These are phyloP conservation scores for Geotrupes spiniger DNA, from an alignment of 2,888 invertebrate species.

Conservation along the genomic window DNA sequence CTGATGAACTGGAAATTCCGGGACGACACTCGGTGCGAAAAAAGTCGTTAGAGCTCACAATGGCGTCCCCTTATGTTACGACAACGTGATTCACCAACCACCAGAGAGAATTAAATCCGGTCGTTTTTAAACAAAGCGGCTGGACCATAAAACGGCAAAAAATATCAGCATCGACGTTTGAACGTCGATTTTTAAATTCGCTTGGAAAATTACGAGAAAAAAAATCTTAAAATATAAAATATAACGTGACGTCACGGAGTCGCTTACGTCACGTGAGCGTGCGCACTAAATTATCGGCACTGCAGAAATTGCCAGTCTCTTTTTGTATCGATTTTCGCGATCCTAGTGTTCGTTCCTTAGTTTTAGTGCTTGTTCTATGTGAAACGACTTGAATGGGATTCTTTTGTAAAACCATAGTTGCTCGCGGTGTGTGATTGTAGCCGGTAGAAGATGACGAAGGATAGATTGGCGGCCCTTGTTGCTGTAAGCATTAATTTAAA, in stretches of 20 bases:
- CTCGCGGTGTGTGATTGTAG: constrained; percentile 63
- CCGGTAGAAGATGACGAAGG: constrained; percentile 84
- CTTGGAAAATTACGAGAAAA: constrained; percentile 23
- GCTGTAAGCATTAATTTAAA: constrained; percentile 65
- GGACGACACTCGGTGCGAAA: constrained; percentile 63
- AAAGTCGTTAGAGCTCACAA: constrained; percentile 82
- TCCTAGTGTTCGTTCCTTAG: constrained; percentile 66
- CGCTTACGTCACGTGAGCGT: constrained; percentile 51
- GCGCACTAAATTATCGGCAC: constrained; percentile 55
- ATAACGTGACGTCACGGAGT: constrained; percentile 42
- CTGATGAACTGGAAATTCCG: constrained; percentile 67
- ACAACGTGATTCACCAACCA: constrained; percentile 32
- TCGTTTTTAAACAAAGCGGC: constrained; percentile 12
- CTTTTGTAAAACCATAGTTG: constrained; percentile 65
- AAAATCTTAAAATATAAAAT: constrained; percentile 26
- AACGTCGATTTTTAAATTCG: constrained; percentile 19
- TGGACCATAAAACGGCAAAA: constrained; percentile 14
- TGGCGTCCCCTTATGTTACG: constrained; percentile 69
- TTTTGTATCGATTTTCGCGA: constrained; percentile 77
- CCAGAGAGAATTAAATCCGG: constrained; percentile 15
- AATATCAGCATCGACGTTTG: constrained; percentile 7
- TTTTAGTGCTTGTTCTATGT: constrained; percentile 69
- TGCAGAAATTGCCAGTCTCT: constrained; percentile 63
- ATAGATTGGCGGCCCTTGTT: constrained; percentile 94
- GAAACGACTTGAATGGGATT: constrained; percentile 77